Percentiles rank a stretch among this genome's conserved stretches.
phyloP scores from a whole-genome alignment of 1,140 invertebrate genomes.

The Cecropterus lyciades region DNA sequence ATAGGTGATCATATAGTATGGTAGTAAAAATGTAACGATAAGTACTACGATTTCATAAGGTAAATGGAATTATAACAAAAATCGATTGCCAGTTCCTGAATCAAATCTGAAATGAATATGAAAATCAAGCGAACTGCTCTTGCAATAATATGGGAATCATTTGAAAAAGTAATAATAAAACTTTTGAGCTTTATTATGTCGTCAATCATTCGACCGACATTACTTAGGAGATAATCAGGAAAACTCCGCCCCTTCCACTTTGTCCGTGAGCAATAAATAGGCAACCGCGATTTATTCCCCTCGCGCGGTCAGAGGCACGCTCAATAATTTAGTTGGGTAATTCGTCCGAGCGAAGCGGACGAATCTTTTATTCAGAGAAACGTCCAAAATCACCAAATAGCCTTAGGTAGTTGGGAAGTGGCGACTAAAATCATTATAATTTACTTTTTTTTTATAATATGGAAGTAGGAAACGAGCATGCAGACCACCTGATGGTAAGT shows the following conservation, averaged over 20 bases:
- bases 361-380: slow-evolving; percentile 51
- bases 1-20: too few species aligned
- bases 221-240: slow-evolving; percentile 14
- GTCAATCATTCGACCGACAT: neutral
- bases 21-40: too few species aligned
- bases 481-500: too few species aligned
- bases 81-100: too few species aligned
- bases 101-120: too few species aligned
- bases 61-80: too few species aligned
- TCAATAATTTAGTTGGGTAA: slow-evolving; percentile 57
- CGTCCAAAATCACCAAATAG: slow-evolving; percentile 39
- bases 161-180: too few species aligned
- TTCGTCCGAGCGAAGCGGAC: slow-evolving; percentile 44
- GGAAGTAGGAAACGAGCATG: too few species aligned
- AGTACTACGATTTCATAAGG: too few species aligned
- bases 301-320: slow-evolving; percentile 41
- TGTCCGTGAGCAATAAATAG: slow-evolving; percentile 36
- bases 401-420: slow-evolving; percentile 2
- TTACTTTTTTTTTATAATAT: too few species aligned
- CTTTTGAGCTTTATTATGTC: neutral
- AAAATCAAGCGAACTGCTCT: too few species aligned
- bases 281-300: slow-evolving; percentile 46
- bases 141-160: too few species aligned
- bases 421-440: neutral
- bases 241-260: slow-evolving; percentile 12